Conservation (phyloP, 2,888 invertebrate genomes). For the Steinernema hermaphroditum region DNA sequence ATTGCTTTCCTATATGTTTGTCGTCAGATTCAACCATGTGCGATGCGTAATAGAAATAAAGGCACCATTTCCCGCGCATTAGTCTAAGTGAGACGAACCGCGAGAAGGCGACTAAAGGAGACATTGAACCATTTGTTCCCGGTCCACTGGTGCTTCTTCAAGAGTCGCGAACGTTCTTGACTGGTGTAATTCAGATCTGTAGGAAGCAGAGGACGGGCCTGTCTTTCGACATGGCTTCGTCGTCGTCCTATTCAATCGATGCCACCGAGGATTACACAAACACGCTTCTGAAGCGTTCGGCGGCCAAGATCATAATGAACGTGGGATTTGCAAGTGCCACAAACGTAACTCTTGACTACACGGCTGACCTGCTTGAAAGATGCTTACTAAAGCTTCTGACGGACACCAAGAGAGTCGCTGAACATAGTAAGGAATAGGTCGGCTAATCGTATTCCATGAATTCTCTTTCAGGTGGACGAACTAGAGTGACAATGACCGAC, state of each 20-base stretch:
- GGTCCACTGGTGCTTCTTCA: background rate
- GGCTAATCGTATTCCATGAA: background rate
- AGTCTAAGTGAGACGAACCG: too few relatives aligned
- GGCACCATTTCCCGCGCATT: background rate
- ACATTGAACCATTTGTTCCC: too few relatives aligned
- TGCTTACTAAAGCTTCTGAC: conserved; percentile 36
- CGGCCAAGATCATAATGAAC: conserved; percentile 36
- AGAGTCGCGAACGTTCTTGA: background rate
- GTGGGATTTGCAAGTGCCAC: conserved; percentile 38
- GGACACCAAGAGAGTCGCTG: conserved; percentile 28
- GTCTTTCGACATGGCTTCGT: conserved; percentile 27
- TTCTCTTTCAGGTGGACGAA: conserved; percentile 29
- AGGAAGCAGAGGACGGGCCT: background rate
- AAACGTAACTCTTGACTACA: conserved; percentile 27
- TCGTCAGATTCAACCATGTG: background rate
- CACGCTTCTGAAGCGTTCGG: conserved; percentile 13
- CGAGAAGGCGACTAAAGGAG: too few relatives aligned
- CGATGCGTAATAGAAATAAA: background rate
- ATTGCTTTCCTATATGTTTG: conserved; percentile 10
- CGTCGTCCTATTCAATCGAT: conserved; percentile 2
- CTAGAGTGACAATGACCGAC: conserved; percentile 29
- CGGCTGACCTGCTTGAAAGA: conserved; percentile 34
- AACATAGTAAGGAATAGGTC: conserved; percentile 35
- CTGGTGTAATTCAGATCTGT: background rate
- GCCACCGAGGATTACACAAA: conserved; percentile 16